Conservation (phyloP, 2,113 vertebrate species). For the Sakesphorus luctuosus region DNA sequence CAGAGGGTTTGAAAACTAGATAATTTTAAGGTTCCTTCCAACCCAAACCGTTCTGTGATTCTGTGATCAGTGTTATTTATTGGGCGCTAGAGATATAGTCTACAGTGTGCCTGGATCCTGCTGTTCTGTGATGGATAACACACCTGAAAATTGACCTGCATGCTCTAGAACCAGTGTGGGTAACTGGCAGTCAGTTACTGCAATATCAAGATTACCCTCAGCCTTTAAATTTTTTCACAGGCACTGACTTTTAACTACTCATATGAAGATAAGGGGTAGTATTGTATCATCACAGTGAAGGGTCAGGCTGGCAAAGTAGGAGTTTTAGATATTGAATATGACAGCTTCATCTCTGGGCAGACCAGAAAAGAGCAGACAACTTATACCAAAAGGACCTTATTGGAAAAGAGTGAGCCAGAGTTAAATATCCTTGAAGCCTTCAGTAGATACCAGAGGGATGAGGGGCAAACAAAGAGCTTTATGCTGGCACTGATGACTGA, state of each 20-base stretch:
- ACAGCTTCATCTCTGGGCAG: not conserved
- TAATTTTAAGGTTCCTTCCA: not conserved
- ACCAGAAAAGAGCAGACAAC: not conserved
- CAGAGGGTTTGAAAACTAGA: not conserved
- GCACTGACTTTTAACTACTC: not conserved
- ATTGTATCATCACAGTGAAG: not conserved
- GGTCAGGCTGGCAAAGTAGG: not conserved
- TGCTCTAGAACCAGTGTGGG: not conserved
- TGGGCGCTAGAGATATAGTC: not conserved
- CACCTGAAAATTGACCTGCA: not conserved
- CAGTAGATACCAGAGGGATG: not conserved
- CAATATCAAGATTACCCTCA: not conserved
- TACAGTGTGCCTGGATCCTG: not conserved
- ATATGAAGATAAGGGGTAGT: not conserved
- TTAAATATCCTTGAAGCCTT: not conserved
- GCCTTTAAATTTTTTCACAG: not conserved
- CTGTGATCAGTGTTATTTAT: not conserved
- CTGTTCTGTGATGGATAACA: not conserved
- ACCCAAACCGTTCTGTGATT: not conserved
- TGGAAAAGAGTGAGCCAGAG: not conserved
- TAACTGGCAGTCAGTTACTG: not conserved
- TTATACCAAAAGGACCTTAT: not conserved
- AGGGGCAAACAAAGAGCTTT: not conserved
- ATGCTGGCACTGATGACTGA: not conserved
- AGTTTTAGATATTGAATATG: not conserved